Evolutionary conservation across 1,140 invertebrate species (phyloP).

Genomic region (Harlomillsia oculata): DNA sequence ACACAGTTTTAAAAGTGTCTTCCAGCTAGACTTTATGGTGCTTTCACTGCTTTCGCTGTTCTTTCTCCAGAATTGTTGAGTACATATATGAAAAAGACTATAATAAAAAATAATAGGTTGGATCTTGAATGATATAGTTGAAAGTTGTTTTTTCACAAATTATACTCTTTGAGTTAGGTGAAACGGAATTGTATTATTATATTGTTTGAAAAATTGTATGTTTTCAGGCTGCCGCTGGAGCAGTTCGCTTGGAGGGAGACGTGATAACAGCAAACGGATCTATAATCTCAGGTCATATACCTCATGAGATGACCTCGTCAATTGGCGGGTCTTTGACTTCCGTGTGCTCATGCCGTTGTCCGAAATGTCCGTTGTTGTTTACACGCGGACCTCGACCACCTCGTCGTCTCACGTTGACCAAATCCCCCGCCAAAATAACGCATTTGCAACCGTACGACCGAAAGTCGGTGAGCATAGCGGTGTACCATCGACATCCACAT

Average conservation of each 20-base stretch:
- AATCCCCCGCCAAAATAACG: slow-evolving; percentile 61
- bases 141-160: too few relatives aligned
- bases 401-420: slow-evolving; percentile 53
- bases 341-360: slow-evolving; percentile 36
- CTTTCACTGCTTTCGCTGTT: too few relatives aligned
- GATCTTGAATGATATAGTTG: too few relatives aligned
- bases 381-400: slow-evolving; percentile 29
- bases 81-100: too few relatives aligned
- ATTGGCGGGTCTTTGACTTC: slow-evolving; percentile 36
- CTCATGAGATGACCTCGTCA: slow-evolving; percentile 31
- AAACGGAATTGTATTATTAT: neutral
- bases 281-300: slow-evolving; percentile 40
- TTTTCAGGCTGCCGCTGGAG: slow-evolving; percentile 47
- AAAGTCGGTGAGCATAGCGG: slow-evolving; percentile 29
- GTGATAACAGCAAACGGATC: slow-evolving; percentile 51
- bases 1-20: too few relatives aligned
- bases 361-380: slow-evolving; percentile 37
- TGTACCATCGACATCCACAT: slow-evolving; percentile 31
- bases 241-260: slow-evolving; percentile 53
- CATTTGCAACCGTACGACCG: slow-evolving; percentile 56
- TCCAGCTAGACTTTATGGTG: too few relatives aligned
- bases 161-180: neutral
- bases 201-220: too few relatives aligned
- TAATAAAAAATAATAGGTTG: too few relatives aligned
- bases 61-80: too few relatives aligned